phyloP scores from a whole-genome alignment of 1,140 invertebrate species.

The Ceratosolen fusciceps region DNA sequence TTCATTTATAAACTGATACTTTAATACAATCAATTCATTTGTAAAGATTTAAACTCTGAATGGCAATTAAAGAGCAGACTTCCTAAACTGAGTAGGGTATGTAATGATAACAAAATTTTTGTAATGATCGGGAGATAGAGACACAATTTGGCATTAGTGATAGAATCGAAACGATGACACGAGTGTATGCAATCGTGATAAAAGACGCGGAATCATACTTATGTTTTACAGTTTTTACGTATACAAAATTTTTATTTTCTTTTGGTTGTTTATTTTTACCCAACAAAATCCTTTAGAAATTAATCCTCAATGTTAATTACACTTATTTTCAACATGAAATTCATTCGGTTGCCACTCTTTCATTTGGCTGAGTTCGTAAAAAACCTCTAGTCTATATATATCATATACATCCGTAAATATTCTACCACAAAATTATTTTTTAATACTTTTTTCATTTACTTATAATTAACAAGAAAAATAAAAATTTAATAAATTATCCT shows the following conservation, averaged over 20 bases:
- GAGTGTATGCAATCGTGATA: conserved; percentile 33
- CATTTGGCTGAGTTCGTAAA: conserved; percentile 65
- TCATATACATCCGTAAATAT: conserved; percentile 16
- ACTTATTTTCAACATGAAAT: conserved; percentile 35
- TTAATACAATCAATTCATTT: conserved; percentile 3
- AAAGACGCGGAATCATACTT: conserved; percentile 34
- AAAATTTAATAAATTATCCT: background rate
- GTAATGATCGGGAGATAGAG: background rate
- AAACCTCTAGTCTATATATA: conserved; percentile 46
- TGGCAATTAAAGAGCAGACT: conserved; percentile 42
- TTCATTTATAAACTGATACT: conserved; percentile 18
- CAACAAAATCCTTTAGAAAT: conserved; percentile 33
- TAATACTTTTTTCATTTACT: conserved; percentile 18
- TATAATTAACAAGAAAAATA: conserved; percentile 12
- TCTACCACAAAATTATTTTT: background rate
- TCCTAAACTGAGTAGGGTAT: conserved; percentile 44
- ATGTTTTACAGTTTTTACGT: conserved; percentile 26
- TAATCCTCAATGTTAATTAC: conserved; percentile 22
- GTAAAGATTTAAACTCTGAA: conserved; percentile 20
- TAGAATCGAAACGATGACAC: conserved; percentile 45
- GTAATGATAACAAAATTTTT: background rate
- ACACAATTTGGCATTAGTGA: conserved; percentile 38
- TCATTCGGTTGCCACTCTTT: conserved; percentile 58
- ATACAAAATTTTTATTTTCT: conserved; percentile 16
- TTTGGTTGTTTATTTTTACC: conserved; percentile 22